Conservation (phyloP, 2,888 invertebrate genomes). For the Melipona bicolor region DNA sequence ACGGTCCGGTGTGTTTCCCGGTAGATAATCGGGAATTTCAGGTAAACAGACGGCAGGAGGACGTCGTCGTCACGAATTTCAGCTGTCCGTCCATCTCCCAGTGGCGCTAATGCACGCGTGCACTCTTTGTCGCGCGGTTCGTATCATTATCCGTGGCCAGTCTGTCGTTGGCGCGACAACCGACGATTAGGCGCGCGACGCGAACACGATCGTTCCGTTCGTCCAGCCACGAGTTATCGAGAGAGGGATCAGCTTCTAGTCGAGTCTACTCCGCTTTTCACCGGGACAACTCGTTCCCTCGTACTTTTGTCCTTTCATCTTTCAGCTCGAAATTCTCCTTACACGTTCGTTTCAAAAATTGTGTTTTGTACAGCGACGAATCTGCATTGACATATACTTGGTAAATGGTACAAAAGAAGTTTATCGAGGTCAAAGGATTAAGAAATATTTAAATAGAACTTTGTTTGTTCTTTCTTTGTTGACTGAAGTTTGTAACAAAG, state of each 20-base stretch:
- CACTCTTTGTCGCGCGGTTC: constrained; percentile 60
- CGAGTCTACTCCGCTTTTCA: not conserved
- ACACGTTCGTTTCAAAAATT: no score
- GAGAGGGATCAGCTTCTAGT: constrained; percentile 6
- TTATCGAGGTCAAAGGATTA: no score
- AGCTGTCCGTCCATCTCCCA: not conserved
- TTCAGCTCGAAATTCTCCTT: not conserved
- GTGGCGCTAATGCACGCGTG: constrained; percentile 16
- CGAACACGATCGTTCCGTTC: constrained; percentile 46
- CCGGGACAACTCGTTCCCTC: constrained; percentile 28
- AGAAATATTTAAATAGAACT: no score
- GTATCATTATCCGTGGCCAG: constrained; percentile 62
- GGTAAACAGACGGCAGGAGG: not conserved
- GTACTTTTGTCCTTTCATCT: not conserved
- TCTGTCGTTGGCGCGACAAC: constrained; percentile 62
- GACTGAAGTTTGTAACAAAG: no score
- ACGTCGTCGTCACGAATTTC: not conserved
- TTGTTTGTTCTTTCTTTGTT: no score
- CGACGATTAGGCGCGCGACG: constrained; percentile 59
- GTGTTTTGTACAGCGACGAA: no score
- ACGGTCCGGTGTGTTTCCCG: not conserved
- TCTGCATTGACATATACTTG: no score
- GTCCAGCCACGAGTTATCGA: constrained; percentile 18
- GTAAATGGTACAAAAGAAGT: no score
- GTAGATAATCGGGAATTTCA: not conserved